Conservation (phyloP, 2,797 vertebrate genomes). For the Lagorchestes hirsutus region DNA sequence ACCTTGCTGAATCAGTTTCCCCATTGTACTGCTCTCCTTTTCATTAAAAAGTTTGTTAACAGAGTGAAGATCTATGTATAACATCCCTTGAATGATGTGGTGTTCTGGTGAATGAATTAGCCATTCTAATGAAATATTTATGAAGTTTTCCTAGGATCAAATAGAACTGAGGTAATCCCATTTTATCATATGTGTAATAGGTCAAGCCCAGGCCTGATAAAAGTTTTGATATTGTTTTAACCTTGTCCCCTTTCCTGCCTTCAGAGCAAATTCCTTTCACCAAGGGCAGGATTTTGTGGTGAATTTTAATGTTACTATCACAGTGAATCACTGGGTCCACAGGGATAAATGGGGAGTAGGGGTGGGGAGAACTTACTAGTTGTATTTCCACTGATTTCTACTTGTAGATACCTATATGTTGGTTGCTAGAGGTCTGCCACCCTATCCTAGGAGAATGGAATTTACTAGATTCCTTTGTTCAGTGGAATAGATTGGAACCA, state of each 20-base stretch:
- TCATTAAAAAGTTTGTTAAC: background rate
- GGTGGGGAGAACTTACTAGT: background rate
- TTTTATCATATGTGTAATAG: background rate
- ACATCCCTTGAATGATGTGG: background rate
- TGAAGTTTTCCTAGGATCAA: background rate
- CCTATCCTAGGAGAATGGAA: background rate
- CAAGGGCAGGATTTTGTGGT: background rate
- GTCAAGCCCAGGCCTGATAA: background rate
- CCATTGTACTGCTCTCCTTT: background rate
- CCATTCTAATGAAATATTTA: background rate
- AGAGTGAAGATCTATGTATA: background rate
- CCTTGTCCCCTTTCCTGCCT: background rate
- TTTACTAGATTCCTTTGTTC: background rate
- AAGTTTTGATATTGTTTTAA: background rate
- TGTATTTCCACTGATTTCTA: background rate
- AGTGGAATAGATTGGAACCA: background rate
- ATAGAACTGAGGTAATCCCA: background rate
- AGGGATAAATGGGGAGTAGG: background rate
- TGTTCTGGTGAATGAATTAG: background rate
- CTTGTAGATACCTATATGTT: background rate
- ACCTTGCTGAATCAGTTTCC: background rate
- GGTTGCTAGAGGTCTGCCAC: background rate
- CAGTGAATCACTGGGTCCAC: background rate
- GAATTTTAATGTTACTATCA: background rate
- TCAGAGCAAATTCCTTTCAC: background rate